Percentiles rank a stretch among this genome's conserved stretches.
phyloP scores from a whole-genome alignment of 2,797 vertebrate genomes.

The Coendou prehensilis region DNA sequence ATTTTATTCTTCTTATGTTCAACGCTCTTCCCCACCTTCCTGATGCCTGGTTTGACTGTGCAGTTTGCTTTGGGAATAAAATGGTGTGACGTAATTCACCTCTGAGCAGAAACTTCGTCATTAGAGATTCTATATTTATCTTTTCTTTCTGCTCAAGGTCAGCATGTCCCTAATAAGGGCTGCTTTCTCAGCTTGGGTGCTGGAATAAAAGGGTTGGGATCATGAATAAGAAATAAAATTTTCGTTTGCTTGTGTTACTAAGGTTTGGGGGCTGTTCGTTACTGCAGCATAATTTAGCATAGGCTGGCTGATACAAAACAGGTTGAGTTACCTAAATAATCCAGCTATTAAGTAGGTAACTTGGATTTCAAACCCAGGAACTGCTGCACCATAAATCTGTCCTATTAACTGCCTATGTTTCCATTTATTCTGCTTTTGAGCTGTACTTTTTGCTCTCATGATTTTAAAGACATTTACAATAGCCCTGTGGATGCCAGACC shows the following conservation, averaged over 20 bases:
- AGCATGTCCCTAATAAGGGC: background rate
- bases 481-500: background rate
- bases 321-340: background rate
- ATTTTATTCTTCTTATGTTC: background rate
- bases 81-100: background rate
- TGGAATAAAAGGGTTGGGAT: background rate
- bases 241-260: background rate
- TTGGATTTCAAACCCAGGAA: background rate
- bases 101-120: background rate
- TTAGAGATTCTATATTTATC: background rate
- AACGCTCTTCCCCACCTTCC: background rate
- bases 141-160: background rate
- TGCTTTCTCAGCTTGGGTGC: background rate
- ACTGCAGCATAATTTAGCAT: background rate
- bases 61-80: background rate
- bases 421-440: background rate
- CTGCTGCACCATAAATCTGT: background rate
- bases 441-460: background rate
- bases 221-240: background rate
- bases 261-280: background rate
- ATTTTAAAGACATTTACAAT: background rate
- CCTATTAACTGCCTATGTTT: background rate
- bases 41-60: background rate
- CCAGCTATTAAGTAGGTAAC: background rate
- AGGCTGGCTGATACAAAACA: background rate